Conservation (phyloP, 2,888 invertebrate genomes). For the Mayetiola destructor region DNA sequence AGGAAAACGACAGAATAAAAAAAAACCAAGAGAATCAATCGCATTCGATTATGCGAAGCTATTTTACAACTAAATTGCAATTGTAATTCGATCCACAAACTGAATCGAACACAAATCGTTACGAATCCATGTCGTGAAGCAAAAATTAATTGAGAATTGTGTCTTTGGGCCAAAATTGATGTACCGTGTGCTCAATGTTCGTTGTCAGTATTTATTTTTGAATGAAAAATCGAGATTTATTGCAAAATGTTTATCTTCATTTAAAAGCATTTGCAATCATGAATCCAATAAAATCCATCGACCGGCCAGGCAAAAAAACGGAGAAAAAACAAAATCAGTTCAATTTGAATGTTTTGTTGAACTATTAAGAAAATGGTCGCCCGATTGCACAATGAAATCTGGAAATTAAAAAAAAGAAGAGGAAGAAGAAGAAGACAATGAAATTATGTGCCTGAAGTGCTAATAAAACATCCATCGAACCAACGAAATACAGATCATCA, state of each 20-base stretch:
- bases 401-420: too few relatives aligned
- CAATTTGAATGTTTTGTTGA: background rate
- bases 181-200: background rate
- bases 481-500: conserved; percentile 5
- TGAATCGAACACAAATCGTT: too few relatives aligned
- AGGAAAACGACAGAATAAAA: background rate
- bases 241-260: conserved; percentile 9
- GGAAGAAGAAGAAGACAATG: background rate
- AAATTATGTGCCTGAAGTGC: conserved; percentile 7
- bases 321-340: background rate
- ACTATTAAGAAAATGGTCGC: conserved; percentile 2
- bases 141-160: conserved; percentile 10
- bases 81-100: too few relatives aligned
- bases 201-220: background rate
- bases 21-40: conserved; percentile 1
- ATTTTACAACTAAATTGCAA: background rate
- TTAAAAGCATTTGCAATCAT: background rate
- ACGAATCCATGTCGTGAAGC: background rate
- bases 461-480: conserved; percentile 13
- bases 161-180: conserved; percentile 10
- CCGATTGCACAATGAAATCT: background rate
- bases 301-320: background rate
- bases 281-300: background rate
- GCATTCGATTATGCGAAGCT: background rate
- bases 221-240: background rate